Base-by-base conservation (phyloP, 2,113 vertebrate species). In the Nothoprocta pentlandii region DNA sequence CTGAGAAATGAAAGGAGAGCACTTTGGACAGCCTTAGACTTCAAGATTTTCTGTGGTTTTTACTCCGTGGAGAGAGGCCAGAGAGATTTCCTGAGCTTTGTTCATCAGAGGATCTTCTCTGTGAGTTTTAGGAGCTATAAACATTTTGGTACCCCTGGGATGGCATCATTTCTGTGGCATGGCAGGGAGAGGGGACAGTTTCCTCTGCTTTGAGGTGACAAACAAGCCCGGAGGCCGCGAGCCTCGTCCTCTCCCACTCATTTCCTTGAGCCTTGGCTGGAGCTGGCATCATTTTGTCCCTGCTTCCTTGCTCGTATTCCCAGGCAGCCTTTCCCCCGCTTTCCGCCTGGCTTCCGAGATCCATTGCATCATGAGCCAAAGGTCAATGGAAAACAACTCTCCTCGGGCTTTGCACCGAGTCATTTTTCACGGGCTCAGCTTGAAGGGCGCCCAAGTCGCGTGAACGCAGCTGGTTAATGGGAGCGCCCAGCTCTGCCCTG, bases 361-460 rank as follows among this genome's bases (percentile, higher is more conserved):
- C 70, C 10, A 7, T 70, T 73, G 23, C 85, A 71, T 44, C 94
- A 76, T 4, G 85, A 75, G 36, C 81, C 95, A 59, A 56, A 95
- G 56, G 17, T 58, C 76, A 58, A 21, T 46, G 68, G 63, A 32
- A 89, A 92, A 83, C 16, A 54, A 2, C 80, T 80, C 86, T 49
- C 79, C 2, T 3, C 3, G 44, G 11, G 36, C 61, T 80, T 76
- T 54, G 10, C 80, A 7, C n/a, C 2, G 30, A 8, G n/a, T 1
- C 19, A 32, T 49, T 91, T 90, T 46, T 67, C 46, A 62, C 30
- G 77, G 86, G 26, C 85, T 87, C 91, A 85, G 92, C 93, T 92
- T 89, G 87, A 86, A 36, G 0, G 2, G 41, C 67, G 78, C 85
- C 68, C 59, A 3, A 69, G 73, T 73, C 68, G 34, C 69, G 61